Percentiles rank a stretch among this genome's conserved stretches.
Conservation (phyloP, 2,797 vertebrate genomes). For the Acanthurus leucopareius region DNA sequence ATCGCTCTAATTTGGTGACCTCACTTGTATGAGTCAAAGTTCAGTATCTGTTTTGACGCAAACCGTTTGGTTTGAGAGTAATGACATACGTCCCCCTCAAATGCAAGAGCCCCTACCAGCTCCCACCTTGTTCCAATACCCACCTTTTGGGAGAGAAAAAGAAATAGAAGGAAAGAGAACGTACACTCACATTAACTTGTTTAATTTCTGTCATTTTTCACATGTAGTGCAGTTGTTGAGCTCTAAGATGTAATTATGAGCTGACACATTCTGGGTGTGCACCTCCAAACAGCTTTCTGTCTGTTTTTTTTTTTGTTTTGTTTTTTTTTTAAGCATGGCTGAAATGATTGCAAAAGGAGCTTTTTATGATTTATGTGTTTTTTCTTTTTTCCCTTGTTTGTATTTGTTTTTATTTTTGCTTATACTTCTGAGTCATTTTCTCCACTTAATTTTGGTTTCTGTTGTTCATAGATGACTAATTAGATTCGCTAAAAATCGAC, state of each 20-base stretch:
- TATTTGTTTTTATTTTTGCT: constrained; percentile 34
- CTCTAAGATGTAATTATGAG: constrained; percentile 81
- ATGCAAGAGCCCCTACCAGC: constrained; percentile 29
- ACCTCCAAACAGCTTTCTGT: constrained; percentile 81
- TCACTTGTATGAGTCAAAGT: constrained; percentile 58
- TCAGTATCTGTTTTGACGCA: constrained; percentile 59
- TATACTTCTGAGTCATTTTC: constrained; percentile 66
- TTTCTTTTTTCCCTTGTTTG: constrained; percentile 52
- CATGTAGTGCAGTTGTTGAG: constrained; percentile 80
- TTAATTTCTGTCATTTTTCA: constrained; percentile 84
- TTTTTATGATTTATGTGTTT: constrained; percentile 79
- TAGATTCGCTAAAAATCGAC: constrained; percentile 67
- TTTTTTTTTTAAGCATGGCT: constrained; percentile 84
- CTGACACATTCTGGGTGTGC: constrained; percentile 91
- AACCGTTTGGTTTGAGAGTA: constrained; percentile 68
- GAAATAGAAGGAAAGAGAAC: constrained; percentile 86
- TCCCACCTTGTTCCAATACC: constrained; percentile 50
- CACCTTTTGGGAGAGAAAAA: constrained; percentile 74
- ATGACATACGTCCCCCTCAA: constrained; percentile 40
- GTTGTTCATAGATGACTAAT: constrained; percentile 75
- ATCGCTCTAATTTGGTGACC: constrained; percentile 80
- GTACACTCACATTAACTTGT: constrained; percentile 82
- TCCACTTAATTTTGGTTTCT: constrained; percentile 66
- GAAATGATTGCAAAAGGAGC: constrained; percentile 82
- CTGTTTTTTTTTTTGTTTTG: constrained; percentile 63